Evolutionary conservation across 2,888 invertebrate species (phyloP).

Genomic region (Phyllotreta cruciferae): DNA sequence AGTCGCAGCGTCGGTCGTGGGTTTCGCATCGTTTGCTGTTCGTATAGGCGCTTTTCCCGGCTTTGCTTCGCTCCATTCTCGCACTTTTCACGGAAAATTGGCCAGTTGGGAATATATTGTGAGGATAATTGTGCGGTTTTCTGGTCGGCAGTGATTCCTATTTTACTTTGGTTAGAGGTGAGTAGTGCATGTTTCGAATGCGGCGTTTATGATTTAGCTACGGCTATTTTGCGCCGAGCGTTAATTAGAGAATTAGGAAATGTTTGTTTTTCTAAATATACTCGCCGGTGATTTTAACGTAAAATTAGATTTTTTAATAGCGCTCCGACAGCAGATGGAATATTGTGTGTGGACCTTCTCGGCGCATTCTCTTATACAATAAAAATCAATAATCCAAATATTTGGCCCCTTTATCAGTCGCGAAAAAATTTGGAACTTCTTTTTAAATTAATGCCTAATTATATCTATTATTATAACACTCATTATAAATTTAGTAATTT

Average conservation of each 20-base stretch:
- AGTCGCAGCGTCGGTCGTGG: neutral
- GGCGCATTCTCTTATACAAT: constrained; percentile 4
- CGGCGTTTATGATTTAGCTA: constrained; percentile 1
- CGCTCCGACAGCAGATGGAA: neutral
- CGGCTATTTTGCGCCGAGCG: constrained; percentile 10
- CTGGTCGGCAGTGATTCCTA: neutral
- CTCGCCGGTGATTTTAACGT: neutral
- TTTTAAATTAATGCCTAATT: neutral
- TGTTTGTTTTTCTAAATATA: constrained; percentile 6
- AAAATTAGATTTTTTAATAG: constrained; percentile 12
- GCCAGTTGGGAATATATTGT: neutral
- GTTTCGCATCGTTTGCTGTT: neutral
- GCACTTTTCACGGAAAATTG: neutral
- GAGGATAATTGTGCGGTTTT: constrained; percentile 2
- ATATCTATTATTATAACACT: neutral
- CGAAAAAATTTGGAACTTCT: neutral
- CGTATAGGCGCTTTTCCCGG: neutral
- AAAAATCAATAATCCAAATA: constrained; percentile 11
- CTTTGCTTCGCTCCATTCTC: neutral
- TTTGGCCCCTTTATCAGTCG: constrained; percentile 9
- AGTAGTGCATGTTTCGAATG: neutral
- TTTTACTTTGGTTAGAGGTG: constrained; percentile 16
- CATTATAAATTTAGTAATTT: no score
- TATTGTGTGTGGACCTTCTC: neutral
- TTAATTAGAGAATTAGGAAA: neutral